Base-by-base conservation (phyloP, 2,888 invertebrate species). In the Notodonta ziczac region DNA sequence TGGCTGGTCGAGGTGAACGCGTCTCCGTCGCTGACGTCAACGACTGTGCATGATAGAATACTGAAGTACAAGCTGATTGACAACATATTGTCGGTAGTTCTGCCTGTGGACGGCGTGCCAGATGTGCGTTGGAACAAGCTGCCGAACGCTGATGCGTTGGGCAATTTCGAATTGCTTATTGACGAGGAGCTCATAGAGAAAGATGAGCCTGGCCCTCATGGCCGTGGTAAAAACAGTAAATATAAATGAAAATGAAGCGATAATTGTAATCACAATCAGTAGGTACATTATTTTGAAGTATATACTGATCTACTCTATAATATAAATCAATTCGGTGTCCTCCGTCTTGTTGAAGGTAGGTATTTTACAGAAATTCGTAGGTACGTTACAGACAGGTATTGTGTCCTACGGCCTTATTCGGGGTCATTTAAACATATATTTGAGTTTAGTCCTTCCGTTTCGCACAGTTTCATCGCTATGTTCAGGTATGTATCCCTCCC, bases 1-100 rank as follows among this genome's bases (percentile, higher is more conserved):
- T 99, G 98, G 98, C 91, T 98, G 12, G 97, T 98, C 59, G 98
- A 98, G 94, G 98, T 98, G n/a, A 99, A 99, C 84, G 98, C 99
- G 0, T 99, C 98, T 0, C 99, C 99, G 0, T 98, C 99, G 0
- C 88, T 99, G 66, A 97, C 98, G 1, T 98, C 98, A 0, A 99
- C 99, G 0, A 99, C 99, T 0, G 97, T 97, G 0, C 98, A 98
- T 81, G 99, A 99, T 88, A 94, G 98, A 73, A 98, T 98, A 80
- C 94, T 99, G 77, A 99, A 99, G 84, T 97, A 98, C 81, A 98
- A 98, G 90, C 93, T 99, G 56, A 97, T 99, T 71, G 98, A 98
- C 83, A 98, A 98, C 85, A 97, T 98, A 73, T 94, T 99, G 74
- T 97, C 98, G 8, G 96, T 99, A 50, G 97, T 99, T 0, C 90